phyloP scores from a whole-genome alignment of 2,113 vertebrate genomes.

The Myrmophylax atrothorax region DNA sequence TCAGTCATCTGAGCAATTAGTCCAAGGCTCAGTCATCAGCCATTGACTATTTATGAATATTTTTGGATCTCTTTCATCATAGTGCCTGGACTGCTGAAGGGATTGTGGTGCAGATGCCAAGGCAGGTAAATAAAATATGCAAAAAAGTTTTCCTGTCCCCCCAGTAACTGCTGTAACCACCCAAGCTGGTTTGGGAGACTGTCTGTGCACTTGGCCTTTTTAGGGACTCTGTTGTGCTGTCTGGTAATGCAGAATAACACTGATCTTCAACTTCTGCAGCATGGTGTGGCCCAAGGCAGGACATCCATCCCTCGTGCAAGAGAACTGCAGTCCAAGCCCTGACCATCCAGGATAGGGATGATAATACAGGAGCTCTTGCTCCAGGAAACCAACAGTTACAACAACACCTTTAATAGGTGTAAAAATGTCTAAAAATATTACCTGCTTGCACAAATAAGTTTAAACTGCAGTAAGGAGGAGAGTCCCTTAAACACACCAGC shows the following conservation, averaged over 20 bases:
- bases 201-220: not conserved
- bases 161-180: not conserved
- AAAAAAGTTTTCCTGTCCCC: not conserved
- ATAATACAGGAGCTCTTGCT: not conserved
- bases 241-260: not conserved
- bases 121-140: not conserved
- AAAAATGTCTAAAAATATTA: slow-evolving; percentile 9
- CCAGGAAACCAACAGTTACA: not conserved
- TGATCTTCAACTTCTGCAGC: not conserved
- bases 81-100: not conserved
- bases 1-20: not conserved
- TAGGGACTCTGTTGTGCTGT: not conserved
- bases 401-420: not conserved
- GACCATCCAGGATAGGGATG: not conserved
- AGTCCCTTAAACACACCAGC: not conserved
- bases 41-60: not conserved
- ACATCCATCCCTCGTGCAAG: not conserved
- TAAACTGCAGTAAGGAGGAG: not conserved
- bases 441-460: not conserved
- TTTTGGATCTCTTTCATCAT: not conserved
- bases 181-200: not conserved
- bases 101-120: not conserved
- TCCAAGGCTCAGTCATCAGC: not conserved
- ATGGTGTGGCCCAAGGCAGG: not conserved
- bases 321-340: not conserved